phyloP scores from a whole-genome alignment of 2,888 invertebrate species.

The Agriotes lineatus region DNA sequence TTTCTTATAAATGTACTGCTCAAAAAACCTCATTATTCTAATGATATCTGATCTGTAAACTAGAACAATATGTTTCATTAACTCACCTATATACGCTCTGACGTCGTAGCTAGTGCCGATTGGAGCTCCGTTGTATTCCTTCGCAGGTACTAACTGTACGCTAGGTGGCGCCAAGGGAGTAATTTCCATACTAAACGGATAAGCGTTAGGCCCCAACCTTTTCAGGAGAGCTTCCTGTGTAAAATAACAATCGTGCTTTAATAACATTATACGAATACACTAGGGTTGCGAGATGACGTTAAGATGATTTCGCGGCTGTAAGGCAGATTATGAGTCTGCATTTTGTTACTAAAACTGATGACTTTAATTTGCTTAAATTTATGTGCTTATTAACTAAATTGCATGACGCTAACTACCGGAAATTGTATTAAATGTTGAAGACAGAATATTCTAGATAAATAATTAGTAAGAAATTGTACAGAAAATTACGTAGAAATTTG shows the following conservation, averaged over 20 bases:
- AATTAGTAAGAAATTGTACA: no score
- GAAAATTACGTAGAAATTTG: no score
- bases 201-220: constrained; percentile 82
- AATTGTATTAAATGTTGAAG: no score
- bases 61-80: background rate
- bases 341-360: no score
- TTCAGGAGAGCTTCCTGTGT: constrained; percentile 83
- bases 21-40: background rate
- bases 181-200: constrained; percentile 84
- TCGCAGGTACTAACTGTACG: constrained; percentile 90
- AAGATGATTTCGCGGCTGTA: no score
- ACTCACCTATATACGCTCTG: constrained; percentile 86
- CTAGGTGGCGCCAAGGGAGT: constrained; percentile 91
- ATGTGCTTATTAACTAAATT: no score
- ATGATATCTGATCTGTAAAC: no score
- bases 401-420: no score
- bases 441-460: no score
- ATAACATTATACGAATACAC: background rate
- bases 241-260: constrained; percentile 11
- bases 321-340: no score
- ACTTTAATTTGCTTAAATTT: no score
- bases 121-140: constrained; percentile 91
- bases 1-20: background rate
- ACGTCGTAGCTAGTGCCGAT: constrained; percentile 94
- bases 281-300: background rate